A percentile compares a stretch with the other conserved stretches of the same genome.
Conservation (phyloP, 2,113 vertebrate genomes). For the Cacatua alba region DNA sequence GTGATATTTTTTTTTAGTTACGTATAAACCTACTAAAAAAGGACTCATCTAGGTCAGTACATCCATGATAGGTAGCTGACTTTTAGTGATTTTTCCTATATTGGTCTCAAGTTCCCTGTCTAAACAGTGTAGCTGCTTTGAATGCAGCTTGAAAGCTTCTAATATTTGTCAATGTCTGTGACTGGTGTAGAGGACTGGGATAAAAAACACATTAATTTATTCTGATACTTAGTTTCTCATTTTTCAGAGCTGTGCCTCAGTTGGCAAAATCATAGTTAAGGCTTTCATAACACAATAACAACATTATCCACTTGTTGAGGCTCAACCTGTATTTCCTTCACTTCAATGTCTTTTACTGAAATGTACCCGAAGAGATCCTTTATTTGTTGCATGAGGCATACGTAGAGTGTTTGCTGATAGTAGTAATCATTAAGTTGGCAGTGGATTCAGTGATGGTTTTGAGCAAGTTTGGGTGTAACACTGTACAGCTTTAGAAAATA, state of each 20-base stretch:
- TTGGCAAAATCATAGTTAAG: background rate
- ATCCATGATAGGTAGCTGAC: background rate
- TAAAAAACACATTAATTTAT: background rate
- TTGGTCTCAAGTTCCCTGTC: background rate
- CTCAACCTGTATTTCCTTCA: background rate
- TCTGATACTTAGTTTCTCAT: background rate
- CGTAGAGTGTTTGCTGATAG: background rate
- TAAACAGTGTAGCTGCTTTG: background rate
- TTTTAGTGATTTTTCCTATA: background rate
- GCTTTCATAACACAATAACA: background rate
- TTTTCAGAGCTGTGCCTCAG: background rate
- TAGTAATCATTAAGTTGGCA: background rate
- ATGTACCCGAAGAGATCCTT: background rate
- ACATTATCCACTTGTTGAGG: background rate
- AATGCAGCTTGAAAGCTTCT: background rate
- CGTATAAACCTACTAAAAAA: background rate
- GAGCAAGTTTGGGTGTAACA: background rate
- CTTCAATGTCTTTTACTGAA: background rate
- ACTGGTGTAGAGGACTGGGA: background rate
- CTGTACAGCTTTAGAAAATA: background rate
- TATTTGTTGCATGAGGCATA: background rate
- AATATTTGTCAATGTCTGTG: background rate
- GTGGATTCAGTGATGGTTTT: background rate
- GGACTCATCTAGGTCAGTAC: background rate
- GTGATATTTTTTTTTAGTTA: background rate